Conservation (phyloP, 37 sponge, comb jelly and placozoan genomes). For the Axinella damicornis region DNA sequence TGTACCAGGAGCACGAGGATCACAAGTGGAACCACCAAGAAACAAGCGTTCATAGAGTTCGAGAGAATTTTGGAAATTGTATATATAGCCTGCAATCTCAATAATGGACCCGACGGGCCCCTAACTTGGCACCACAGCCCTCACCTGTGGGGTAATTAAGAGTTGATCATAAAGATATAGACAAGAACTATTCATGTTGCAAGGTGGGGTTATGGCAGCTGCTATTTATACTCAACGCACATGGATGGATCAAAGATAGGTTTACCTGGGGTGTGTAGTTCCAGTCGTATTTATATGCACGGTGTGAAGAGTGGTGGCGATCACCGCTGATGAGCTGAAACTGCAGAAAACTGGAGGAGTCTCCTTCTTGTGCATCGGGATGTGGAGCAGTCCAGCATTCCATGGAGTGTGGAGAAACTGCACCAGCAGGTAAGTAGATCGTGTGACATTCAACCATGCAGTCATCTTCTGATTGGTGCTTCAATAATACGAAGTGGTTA, state of each 20-base stretch:
- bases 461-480: too few relatives aligned
- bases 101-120: conserved; percentile 49
- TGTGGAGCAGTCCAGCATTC: conserved; percentile 53
- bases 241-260: too few relatives aligned
- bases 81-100: conserved; percentile 47
- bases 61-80: not conserved
- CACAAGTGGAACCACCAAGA: conserved; percentile 61
- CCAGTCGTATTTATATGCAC: conserved; percentile 39
- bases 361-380: conserved; percentile 47
- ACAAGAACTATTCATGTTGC: too few relatives aligned
- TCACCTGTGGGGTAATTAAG: not conserved
- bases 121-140: conserved; percentile 32
- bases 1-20: conserved; percentile 19
- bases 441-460: not conserved
- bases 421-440: conserved; percentile 24
- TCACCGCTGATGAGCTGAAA: conserved; percentile 11
- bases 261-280: conserved; percentile 53
- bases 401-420: conserved; percentile 4
- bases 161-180: too few relatives aligned
- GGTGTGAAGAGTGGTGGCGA: not conserved
- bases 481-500: too few relatives aligned
- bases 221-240: too few relatives aligned
- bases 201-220: too few relatives aligned
- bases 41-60: conserved; percentile 33
- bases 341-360: not conserved